phyloP scores from a whole-genome alignment of 2,888 invertebrate species.

The Keiferia lycopersicella region DNA sequence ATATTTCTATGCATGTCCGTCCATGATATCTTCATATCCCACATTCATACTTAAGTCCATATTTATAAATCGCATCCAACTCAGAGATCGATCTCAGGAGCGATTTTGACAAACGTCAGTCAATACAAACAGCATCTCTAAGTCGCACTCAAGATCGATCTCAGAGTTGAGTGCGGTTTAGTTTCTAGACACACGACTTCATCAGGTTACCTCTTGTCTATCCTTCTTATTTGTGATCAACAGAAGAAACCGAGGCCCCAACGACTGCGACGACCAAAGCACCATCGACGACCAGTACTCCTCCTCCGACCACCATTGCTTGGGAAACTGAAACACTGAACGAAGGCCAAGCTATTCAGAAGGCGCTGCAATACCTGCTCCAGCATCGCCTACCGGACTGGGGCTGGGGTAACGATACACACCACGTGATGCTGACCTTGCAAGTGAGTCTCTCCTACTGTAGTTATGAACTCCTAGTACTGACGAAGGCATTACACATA shows the following conservation, averaged over 20 bases:
- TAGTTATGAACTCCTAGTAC: slow-evolving; percentile 44
- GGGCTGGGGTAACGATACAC: slow-evolving; percentile 93
- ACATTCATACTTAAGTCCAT: too few relatives aligned
- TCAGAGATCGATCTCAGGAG: too few relatives aligned
- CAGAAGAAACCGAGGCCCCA: slow-evolving; percentile 64
- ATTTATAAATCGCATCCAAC: too few relatives aligned
- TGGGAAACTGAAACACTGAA: slow-evolving; percentile 72
- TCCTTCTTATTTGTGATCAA: background rate
- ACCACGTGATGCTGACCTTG: slow-evolving; percentile 89
- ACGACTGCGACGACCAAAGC: slow-evolving; percentile 54
- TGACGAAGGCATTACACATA: slow-evolving; percentile 36
- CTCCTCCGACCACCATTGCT: slow-evolving; percentile 52
- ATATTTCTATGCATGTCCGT: too few relatives aligned
- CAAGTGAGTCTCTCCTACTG: slow-evolving; percentile 72
- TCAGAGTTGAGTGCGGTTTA: too few relatives aligned
- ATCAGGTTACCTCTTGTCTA: background rate
- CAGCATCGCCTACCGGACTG: slow-evolving; percentile 87
- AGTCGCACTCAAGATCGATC: too few relatives aligned
- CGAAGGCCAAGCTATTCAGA: slow-evolving; percentile 82
- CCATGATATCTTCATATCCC: too few relatives aligned
- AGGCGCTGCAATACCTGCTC: slow-evolving; percentile 87
- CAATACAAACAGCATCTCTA: too few relatives aligned
- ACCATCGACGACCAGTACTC: slow-evolving; percentile 50
- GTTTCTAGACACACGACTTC: too few relatives aligned
- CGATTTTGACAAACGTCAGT: too few relatives aligned